Conservation (phyloP, 2,797 vertebrate species). For the Dendrocincla fuliginosa region DNA sequence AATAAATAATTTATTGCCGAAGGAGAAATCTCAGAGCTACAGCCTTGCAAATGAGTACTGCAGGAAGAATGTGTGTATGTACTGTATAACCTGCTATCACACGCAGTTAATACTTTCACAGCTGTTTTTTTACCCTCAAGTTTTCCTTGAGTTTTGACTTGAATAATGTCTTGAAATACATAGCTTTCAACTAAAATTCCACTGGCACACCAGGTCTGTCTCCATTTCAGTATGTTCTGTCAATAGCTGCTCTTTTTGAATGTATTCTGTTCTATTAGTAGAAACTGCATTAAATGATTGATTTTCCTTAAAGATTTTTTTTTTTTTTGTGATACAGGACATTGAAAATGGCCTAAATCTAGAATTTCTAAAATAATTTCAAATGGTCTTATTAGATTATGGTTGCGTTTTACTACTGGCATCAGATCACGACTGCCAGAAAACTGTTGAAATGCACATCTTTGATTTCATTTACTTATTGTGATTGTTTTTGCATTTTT, state of each 20-base stretch:
- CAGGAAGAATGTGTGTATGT: background rate
- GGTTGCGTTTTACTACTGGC: background rate
- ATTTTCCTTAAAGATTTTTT: background rate
- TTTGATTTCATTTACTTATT: background rate
- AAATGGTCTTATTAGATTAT: background rate
- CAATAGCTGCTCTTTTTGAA: background rate
- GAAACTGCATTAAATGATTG: background rate
- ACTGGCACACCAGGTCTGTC: constrained; percentile 16
- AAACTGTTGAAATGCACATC: background rate
- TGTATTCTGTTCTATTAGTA: background rate
- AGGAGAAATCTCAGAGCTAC: constrained; percentile 33
- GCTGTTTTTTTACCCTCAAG: background rate
- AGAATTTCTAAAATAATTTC: background rate
- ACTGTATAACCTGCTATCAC: background rate
- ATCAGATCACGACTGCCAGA: background rate
- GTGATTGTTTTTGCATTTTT: background rate
- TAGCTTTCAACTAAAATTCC: background rate
- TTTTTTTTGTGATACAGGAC: background rate
- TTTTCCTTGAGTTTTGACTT: constrained; percentile 40
- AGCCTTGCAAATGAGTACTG: constrained; percentile 30
- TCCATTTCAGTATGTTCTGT: constrained; percentile 49
- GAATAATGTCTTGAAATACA: background rate
- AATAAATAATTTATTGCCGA: constrained; percentile 70
- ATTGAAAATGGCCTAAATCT: background rate
- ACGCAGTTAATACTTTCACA: background rate